Conservation (phyloP, 2,113 vertebrate genomes). For the Lota lota region DNA sequence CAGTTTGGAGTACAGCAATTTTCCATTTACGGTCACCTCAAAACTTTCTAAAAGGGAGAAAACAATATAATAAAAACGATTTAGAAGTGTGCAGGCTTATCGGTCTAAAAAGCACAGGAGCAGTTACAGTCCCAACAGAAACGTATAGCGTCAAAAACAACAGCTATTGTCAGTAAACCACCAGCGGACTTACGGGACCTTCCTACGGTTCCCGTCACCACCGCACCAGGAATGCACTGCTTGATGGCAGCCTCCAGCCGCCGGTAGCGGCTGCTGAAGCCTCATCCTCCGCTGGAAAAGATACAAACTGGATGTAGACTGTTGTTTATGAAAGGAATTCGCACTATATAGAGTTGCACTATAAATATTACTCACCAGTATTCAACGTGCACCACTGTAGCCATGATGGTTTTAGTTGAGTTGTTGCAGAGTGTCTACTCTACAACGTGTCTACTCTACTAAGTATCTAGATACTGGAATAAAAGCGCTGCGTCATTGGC, state of each 20-base stretch:
- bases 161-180: background rate
- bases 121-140: background rate
- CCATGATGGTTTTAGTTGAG: slow-evolving; percentile 12
- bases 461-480: background rate
- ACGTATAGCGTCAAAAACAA: background rate
- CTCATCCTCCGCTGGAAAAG: slow-evolving; percentile 47
- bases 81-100: too few relatives aligned
- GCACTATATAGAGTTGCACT: background rate
- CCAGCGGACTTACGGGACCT: background rate
- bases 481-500: background rate
- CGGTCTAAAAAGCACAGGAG: background rate
- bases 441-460: background rate
- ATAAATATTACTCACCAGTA: slow-evolving; percentile 46
- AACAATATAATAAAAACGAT: background rate
- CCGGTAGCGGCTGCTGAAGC: slow-evolving; percentile 34
- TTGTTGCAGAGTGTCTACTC: background rate
- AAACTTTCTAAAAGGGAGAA: slow-evolving; percentile 55
- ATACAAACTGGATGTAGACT: background rate
- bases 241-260: slow-evolving; percentile 35
- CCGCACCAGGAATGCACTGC: slow-evolving; percentile 39
- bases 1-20: slow-evolving; percentile 59
- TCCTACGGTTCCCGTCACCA: slow-evolving; percentile 25
- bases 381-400: slow-evolving; percentile 28
- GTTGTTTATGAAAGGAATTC: background rate
- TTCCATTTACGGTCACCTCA: slow-evolving; percentile 48